Evolutionary conservation across 2,888 invertebrate species (phyloP).

Genomic region (Scrobipalpa costella): DNA sequence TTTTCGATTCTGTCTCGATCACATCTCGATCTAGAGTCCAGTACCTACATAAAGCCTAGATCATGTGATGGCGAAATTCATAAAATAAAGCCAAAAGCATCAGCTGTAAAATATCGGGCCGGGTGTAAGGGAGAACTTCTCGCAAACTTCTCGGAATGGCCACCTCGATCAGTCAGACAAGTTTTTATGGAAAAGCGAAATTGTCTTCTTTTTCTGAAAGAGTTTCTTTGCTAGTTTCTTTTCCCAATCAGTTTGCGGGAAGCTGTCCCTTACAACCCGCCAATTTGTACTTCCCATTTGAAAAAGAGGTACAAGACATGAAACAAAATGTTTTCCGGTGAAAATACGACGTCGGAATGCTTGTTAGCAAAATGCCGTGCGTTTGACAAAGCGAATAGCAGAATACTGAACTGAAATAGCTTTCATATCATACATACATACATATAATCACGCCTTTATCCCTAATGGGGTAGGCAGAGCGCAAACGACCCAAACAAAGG

Average conservation of each 20-base stretch:
- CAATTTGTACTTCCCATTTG: neutral
- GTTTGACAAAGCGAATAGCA: slow-evolving; percentile 46
- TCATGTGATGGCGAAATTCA: neutral
- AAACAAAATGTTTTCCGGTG: neutral
- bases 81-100: neutral
- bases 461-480: too few species aligned
- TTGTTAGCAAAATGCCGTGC: slow-evolving; percentile 4
- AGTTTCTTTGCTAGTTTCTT: too few species aligned
- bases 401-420: slow-evolving; percentile 66
- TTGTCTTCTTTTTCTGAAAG: neutral
- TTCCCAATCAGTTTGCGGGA: neutral
- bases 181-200: neutral
- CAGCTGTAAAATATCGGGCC: too few species aligned
- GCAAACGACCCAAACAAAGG: too few species aligned
- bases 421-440: too few species aligned
- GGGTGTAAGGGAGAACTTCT: too few species aligned
- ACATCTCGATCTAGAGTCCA: too few species aligned
- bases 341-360: slow-evolving; percentile 6
- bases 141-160: neutral
- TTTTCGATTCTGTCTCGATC: too few species aligned
- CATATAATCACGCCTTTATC: too few species aligned
- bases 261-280: neutral
- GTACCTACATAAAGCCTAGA: too few species aligned
- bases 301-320: neutral
- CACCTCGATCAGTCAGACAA: neutral